phyloP scores from a whole-genome alignment of 2,113 vertebrate genomes.

The Tympanuchus pallidicinctus region DNA sequence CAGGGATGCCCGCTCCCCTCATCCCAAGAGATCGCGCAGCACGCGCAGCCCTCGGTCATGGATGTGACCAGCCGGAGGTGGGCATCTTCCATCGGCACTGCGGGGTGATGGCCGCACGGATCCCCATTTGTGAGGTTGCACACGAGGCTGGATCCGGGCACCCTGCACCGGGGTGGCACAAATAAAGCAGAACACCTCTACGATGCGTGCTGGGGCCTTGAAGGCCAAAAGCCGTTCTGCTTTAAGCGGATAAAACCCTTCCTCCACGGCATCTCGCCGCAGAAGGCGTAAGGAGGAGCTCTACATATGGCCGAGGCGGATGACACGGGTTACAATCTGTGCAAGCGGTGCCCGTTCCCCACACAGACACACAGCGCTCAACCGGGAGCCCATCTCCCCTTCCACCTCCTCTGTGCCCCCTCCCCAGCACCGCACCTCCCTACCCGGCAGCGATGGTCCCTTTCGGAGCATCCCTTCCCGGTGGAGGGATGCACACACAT shows the following conservation, averaged over 20 bases:
- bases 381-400: background rate
- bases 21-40: accelerated
- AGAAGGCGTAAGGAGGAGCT: background rate
- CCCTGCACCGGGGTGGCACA: background rate
- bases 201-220: background rate
- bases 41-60: background rate
- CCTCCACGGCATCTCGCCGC: background rate
- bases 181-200: background rate
- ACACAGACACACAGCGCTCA: background rate
- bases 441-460: background rate
- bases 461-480: too few relatives aligned
- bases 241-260: background rate
- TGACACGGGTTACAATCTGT: background rate
- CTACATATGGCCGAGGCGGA: conserved; percentile 2
- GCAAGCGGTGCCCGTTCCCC: conserved; percentile 12
- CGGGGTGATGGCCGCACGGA: background rate
- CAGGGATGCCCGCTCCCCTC: accelerated
- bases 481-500: too few relatives aligned
- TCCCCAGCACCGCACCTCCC: background rate
- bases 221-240: background rate
- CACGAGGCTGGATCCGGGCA: background rate
- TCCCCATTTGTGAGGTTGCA: conserved; percentile 36
- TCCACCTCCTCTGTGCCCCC: background rate
- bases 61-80: accelerated
- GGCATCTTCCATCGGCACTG: background rate